Conservation (phyloP, 2,888 invertebrate genomes). For the Nemoura dubitans region DNA sequence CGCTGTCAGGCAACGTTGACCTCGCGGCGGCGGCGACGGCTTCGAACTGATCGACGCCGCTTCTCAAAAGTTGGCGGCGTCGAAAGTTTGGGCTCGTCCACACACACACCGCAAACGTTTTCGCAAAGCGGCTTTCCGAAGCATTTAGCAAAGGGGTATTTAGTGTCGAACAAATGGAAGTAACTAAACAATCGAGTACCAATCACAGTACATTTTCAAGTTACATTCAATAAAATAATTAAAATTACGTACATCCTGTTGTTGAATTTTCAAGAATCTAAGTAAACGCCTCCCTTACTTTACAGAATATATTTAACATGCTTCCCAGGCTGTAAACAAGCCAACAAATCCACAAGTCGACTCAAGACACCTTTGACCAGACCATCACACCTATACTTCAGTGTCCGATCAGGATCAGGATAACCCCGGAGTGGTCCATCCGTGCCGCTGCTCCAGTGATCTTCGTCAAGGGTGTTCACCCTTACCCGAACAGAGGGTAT, state of each 20-base stretch:
- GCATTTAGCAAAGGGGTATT: too few species aligned
- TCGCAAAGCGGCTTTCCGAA: too few species aligned
- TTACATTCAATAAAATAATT: too few species aligned
- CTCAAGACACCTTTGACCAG: background rate
- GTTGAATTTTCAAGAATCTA: too few species aligned
- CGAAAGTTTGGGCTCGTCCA: slow-evolving; percentile 32
- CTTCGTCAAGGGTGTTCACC: slow-evolving; percentile 21
- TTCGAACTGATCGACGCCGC: background rate
- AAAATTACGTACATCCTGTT: too few species aligned
- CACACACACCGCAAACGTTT: slow-evolving; percentile 43
- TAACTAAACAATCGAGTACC: too few species aligned
- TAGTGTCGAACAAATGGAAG: too few species aligned
- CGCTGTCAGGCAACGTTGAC: slow-evolving; percentile 24
- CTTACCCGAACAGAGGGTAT: background rate
- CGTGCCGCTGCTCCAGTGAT: slow-evolving; percentile 48
- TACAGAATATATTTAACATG: too few species aligned
- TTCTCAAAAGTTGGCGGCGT: background rate
- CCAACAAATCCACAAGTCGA: too few species aligned
- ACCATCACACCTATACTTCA: background rate
- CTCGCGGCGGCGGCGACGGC: background rate
- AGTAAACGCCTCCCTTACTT: too few species aligned
- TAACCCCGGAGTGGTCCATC: background rate
- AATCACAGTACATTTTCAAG: too few species aligned
- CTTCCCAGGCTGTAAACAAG: too few species aligned
- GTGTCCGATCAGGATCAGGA: background rate